phyloP scores from a whole-genome alignment of 2,888 invertebrate species.

The Notodonta dromedarius region DNA sequence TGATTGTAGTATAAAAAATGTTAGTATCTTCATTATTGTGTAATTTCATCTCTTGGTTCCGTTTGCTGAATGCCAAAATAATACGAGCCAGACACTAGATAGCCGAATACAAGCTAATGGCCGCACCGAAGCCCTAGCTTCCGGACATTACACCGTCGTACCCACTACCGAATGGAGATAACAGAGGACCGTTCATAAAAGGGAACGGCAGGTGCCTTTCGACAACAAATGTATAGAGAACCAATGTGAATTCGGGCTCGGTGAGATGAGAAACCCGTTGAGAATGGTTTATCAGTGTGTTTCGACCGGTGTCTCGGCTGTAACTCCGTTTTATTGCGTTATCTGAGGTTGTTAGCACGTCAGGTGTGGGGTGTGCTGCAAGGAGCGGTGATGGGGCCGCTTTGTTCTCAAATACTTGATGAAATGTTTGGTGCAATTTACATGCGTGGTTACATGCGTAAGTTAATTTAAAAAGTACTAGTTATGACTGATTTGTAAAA shows the following conservation, averaged over 20 bases:
- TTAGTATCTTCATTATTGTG: background rate
- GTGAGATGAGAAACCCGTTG: constrained; percentile 27
- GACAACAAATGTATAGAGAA: constrained; percentile 39
- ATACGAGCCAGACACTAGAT: background rate
- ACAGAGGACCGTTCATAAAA: constrained; percentile 37
- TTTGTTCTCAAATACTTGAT: constrained; percentile 40
- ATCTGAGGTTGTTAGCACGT: constrained; percentile 37
- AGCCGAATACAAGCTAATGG: background rate
- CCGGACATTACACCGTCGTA: constrained; percentile 38
- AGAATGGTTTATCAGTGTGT: constrained; percentile 42
- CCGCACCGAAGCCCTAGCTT: constrained; percentile 16
- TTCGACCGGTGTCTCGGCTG: constrained; percentile 35
- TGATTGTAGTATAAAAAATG: no score
- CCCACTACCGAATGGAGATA: constrained; percentile 44
- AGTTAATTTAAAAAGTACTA: no score
- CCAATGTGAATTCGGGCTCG: constrained; percentile 34
- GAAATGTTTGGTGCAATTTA: constrained; percentile 9
- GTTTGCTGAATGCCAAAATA: background rate
- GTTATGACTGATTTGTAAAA: no score
- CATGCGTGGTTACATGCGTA: background rate
- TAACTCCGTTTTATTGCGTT: constrained; percentile 43
- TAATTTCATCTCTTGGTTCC: no score
- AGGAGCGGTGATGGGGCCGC: constrained; percentile 41
- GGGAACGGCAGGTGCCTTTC: constrained; percentile 38
- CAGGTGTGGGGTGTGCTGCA: constrained; percentile 35